A percentile compares a stretch with the other conserved stretches of the same genome.
Evolutionary conservation across 2,888 invertebrate genomes (phyloP).

Genomic region (Luperina nickerlii): DNA sequence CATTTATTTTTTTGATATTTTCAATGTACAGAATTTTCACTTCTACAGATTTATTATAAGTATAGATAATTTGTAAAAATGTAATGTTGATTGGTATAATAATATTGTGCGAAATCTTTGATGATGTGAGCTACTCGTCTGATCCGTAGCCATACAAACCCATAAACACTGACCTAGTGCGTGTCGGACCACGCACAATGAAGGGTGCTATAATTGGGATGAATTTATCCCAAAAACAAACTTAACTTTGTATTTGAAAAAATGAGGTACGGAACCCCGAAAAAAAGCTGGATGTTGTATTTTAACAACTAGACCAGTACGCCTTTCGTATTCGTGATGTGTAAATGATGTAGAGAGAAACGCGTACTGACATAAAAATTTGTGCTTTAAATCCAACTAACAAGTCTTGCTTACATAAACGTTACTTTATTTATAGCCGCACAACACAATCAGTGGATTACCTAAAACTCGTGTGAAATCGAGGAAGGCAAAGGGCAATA

Average conservation of each 20-base stretch:
- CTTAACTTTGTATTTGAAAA: background rate
- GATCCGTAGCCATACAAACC: background rate
- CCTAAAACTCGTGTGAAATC: conserved; percentile 11
- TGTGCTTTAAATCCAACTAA: conserved; percentile 12
- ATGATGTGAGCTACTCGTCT: background rate
- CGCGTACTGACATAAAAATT: background rate
- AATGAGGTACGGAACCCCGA: background rate
- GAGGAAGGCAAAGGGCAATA: conserved; percentile 12
- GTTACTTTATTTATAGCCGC: conserved; percentile 3
- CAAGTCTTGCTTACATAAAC: background rate
- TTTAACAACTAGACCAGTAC: background rate
- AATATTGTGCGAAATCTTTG: background rate
- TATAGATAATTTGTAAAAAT: no score
- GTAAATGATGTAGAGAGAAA: background rate
- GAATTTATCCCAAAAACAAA: background rate
- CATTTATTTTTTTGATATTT: no score
- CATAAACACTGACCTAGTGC: background rate
- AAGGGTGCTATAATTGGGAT: background rate
- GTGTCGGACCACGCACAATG: background rate
- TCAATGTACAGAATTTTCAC: no score
- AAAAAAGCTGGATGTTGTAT: background rate
- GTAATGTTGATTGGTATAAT: background rate
- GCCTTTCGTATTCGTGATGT: background rate
- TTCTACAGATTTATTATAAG: no score
- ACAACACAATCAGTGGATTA: background rate